Percentiles rank a stretch among this genome's conserved stretches.
These are phyloP conservation scores for Eonycteris spelaea DNA, from an alignment of 2,113 vertebrate species.

Conservation along the genomic window DNA sequence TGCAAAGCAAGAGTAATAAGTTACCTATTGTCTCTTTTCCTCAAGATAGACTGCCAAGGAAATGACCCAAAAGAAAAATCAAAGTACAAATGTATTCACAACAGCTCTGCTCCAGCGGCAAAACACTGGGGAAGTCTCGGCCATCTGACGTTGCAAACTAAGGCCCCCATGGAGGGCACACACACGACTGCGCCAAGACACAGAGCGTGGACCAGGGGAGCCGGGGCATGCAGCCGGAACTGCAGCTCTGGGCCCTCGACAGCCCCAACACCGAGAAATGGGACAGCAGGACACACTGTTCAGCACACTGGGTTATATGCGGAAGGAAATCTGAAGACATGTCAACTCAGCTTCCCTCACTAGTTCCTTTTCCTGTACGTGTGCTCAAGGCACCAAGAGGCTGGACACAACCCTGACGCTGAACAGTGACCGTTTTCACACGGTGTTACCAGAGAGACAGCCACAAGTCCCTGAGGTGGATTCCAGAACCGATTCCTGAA, in stretches of 20 bases:
- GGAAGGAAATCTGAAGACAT: background rate
- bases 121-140: background rate
- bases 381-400: background rate
- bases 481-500: background rate
- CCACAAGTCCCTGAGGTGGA: background rate
- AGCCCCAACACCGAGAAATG: background rate
- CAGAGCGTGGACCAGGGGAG: fast-evolving
- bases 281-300: background rate
- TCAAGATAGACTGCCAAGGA: slow-evolving; percentile 50
- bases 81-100: slow-evolving; percentile 55
- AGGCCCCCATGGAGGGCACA: background rate
- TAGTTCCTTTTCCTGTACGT: background rate
- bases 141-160: background rate
- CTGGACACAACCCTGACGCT: background rate
- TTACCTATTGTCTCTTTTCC: slow-evolving; percentile 26
- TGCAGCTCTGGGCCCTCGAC: background rate
- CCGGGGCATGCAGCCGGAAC: background rate
- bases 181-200: fast-evolving
- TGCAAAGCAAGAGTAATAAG: slow-evolving; percentile 38
- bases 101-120: background rate
- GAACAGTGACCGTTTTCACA: too few species aligned
- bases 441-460: background rate
- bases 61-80: slow-evolving; percentile 25
- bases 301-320: background rate
- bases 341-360: background rate